Conservation (phyloP, 2,888 invertebrate species). For the Dynastes grantii region DNA sequence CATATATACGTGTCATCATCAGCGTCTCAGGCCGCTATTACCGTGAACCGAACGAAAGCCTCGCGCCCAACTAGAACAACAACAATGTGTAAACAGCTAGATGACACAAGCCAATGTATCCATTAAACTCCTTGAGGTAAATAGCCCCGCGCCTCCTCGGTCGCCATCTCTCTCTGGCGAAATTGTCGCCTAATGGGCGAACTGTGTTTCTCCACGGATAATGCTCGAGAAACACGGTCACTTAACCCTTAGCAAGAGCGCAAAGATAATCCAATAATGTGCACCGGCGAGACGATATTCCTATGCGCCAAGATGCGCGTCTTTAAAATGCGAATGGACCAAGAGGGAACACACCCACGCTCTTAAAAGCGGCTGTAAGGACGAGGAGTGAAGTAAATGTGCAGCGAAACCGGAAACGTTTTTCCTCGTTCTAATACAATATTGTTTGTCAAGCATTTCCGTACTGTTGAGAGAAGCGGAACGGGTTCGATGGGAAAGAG, state of each 20-base stretch:
- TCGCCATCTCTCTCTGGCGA: neutral
- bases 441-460: too few relatives aligned
- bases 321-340: neutral
- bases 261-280: slow-evolving; percentile 39
- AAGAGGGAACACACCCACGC: too few relatives aligned
- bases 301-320: neutral
- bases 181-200: slow-evolving; percentile 43
- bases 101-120: slow-evolving; percentile 42
- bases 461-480: too few relatives aligned
- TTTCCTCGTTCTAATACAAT: too few relatives aligned
- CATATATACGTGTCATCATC: slow-evolving; percentile 17
- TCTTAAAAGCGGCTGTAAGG: too few relatives aligned
- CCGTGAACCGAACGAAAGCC: neutral
- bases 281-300: slow-evolving; percentile 1
- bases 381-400: too few relatives aligned
- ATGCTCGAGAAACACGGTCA: slow-evolving; percentile 33
- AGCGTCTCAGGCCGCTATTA: slow-evolving; percentile 15
- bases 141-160: slow-evolving; percentile 4
- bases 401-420: too few relatives aligned
- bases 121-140: slow-evolving; percentile 38
- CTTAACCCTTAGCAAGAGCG: slow-evolving; percentile 43
- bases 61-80: slow-evolving; percentile 7
- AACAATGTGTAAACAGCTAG: slow-evolving; percentile 44
- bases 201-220: slow-evolving; percentile 34
- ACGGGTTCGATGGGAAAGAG: too few relatives aligned